Percentiles rank a stretch among this genome's conserved stretches.
Conservation (phyloP, 2,113 vertebrate species). For the Oncorhynchus mykiss region DNA sequence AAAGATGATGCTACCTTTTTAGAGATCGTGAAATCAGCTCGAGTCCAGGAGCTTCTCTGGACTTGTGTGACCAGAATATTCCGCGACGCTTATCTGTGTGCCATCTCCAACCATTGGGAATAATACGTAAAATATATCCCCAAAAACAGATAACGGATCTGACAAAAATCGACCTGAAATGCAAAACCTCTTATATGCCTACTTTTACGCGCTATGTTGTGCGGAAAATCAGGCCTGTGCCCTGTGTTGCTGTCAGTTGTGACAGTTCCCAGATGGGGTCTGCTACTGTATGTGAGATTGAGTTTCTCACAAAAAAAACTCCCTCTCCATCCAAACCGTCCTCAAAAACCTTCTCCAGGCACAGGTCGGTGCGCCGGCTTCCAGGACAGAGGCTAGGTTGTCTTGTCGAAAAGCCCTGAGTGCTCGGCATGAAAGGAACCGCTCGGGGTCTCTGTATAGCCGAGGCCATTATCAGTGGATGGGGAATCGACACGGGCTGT, state of each 20-base stretch:
- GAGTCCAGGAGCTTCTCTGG: not conserved
- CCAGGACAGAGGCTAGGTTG: conserved; percentile 45
- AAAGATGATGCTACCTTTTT: too few relatives aligned
- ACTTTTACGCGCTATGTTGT: conserved; percentile 66
- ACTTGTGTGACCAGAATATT: not conserved
- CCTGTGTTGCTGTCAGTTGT: conserved; percentile 85
- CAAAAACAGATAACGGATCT: not conserved
- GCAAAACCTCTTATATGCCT: not conserved
- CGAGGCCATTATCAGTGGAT: not conserved
- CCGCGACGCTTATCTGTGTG: not conserved
- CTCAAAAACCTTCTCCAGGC: conserved; percentile 80
- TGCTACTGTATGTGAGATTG: conserved; percentile 91
- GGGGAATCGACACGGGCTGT: not conserved
- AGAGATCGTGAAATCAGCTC: too few relatives aligned
- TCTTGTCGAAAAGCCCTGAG: not conserved
- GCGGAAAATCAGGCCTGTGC: conserved; percentile 81
- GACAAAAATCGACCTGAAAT: not conserved
- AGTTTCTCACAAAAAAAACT: conserved; percentile 82
- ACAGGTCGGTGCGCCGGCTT: conserved; percentile 64
- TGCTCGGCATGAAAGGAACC: not conserved
- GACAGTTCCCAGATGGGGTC: conserved; percentile 87
- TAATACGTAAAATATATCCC: not conserved
- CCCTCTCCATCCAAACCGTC: conserved; percentile 74
- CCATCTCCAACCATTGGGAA: not conserved
- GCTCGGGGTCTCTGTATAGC: not conserved